Conservation (phyloP, 2,888 invertebrate genomes). For the Sepiola atlantica region DNA sequence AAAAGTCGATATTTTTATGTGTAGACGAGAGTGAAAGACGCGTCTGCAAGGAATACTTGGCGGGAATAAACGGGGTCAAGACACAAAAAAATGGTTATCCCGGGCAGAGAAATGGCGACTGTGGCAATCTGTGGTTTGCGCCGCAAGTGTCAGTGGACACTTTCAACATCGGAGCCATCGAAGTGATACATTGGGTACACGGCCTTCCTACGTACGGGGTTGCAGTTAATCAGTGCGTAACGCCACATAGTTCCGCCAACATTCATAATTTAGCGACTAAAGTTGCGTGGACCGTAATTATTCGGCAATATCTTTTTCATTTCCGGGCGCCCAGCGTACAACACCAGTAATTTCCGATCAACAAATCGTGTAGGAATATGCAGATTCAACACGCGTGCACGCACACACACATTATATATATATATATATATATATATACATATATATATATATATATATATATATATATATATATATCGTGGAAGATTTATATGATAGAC, state of each 20-base stretch:
- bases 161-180: background rate
- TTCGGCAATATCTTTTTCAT: constrained; percentile 32
- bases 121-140: background rate
- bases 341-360: constrained; percentile 19
- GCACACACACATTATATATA: background rate
- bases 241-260: background rate
- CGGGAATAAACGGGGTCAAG: no score
- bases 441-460: background rate
- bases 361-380: background rate
- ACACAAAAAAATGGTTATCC: background rate
- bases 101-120: background rate
- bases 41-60: background rate
- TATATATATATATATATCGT: background rate
- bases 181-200: background rate
- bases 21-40: background rate
- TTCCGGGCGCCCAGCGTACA: constrained; percentile 9
- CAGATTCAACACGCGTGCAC: background rate
- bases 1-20: background rate
- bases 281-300: background rate
- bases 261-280: constrained; percentile 32
- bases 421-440: background rate
- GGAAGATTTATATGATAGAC: background rate
- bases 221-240: constrained; percentile 22
- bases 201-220: background rate
- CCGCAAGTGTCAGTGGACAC: constrained; percentile 22